Base-by-base conservation (phyloP, 1,140 invertebrate genomes). In the Zaprionus inermis region DNA sequence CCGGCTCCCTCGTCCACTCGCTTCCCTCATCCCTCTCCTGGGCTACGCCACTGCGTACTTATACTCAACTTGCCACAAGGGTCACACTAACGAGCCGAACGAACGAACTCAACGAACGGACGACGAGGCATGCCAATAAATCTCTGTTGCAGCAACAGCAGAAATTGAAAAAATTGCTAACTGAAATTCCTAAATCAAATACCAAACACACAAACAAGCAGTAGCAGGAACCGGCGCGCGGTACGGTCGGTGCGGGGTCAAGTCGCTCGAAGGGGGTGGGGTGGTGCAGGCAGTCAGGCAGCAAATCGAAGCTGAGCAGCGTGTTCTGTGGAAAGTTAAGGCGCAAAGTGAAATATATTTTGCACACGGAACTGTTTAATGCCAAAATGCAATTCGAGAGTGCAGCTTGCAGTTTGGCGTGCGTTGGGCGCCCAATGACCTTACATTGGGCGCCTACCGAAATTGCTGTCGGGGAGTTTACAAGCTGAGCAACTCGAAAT, bases 171-270 rank as follows among this genome's bases (percentile, higher is more conserved):
- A 71, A 75, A 83, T 70, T 83, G 81, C 77, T 52, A 84, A 61
- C 74, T 84, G 69, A 81, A 86, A 86, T 86, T 86, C 84, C 84
- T 74, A 86, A 82, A 88, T 86, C 83, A 86, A 88, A 86, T 88
- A 86, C 83, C 72, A 66, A 80, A 80, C 61, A 81, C 61, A 81
- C 30, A 78, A 65, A 63, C 59, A 79, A 64, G 56, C 65, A 73
- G 55, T 32, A 44, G 36, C 20, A 51, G 34, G n/a, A n/a, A n/a
- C n/a, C n/a, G n/a, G n/a, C n/a, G n/a, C n/a, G n/a, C n/a, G n/a
- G n/a, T n/a, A n/a, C n/a, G n/a, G n/a, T n/a, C n/a, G n/a, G n/a
- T n/a, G n/a, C 0, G 14, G 36, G 14, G 14, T 38, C 36, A n/a
- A 38, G 36, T 5, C n/a, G 38, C 38, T 5, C 38, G 2, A 7